phyloP scores from a whole-genome alignment of 2,888 invertebrate genomes.

The Leptopterna dolabrata region DNA sequence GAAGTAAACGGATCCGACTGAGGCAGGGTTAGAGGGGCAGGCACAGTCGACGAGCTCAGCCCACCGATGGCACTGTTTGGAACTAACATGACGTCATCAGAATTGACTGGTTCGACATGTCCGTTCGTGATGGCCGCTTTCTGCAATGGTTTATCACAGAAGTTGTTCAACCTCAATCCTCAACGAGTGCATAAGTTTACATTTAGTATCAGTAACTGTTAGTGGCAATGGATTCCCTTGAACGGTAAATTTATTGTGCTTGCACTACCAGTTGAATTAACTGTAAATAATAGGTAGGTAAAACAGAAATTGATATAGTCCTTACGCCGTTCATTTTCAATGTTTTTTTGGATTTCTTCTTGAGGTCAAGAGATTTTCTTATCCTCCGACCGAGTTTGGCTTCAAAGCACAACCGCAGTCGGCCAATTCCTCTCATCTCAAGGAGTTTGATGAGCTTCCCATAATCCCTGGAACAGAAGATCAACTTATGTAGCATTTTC shows the following conservation, averaged over 20 bases:
- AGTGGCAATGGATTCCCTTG: too few relatives aligned
- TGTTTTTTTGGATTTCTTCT: not conserved
- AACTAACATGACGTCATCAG: not conserved
- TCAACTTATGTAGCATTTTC: not conserved
- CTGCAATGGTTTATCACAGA: not conserved
- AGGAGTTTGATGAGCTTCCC: constrained; percentile 56
- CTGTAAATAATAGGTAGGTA: too few relatives aligned
- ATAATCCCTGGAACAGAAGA: constrained; percentile 51
- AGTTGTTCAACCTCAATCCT: too few relatives aligned
- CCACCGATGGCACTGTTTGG: not conserved
- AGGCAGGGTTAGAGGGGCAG: not conserved
- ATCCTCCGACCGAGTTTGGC: constrained; percentile 53
- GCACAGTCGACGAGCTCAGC: not conserved
- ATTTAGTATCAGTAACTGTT: too few relatives aligned
- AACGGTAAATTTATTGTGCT: too few relatives aligned
- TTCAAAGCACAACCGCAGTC: constrained; percentile 57
- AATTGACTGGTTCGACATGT: not conserved
- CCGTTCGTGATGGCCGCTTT: not conserved
- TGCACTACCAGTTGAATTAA: too few relatives aligned
- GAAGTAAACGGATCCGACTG: constrained; percentile 53
- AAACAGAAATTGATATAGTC: too few relatives aligned
- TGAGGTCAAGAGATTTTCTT: not conserved
- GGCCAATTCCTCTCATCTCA: constrained; percentile 58
- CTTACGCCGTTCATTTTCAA: not conserved
- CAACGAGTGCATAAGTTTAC: too few relatives aligned